phyloP scores from a whole-genome alignment of 2,797 vertebrate genomes.

The Urophycis tenuis region DNA sequence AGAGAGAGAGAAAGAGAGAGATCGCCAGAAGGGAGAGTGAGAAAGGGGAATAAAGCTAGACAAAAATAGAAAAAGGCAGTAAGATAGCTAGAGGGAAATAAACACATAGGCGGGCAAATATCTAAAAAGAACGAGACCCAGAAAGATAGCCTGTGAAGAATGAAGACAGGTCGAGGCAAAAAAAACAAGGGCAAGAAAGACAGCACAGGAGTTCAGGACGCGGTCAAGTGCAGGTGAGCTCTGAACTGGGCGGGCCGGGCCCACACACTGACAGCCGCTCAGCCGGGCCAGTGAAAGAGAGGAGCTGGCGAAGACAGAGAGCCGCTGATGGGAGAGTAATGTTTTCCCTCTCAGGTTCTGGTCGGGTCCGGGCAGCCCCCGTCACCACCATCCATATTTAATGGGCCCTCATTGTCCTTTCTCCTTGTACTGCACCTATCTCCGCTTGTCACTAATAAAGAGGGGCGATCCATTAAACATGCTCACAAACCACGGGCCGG shows the following conservation, averaged over 20 bases:
- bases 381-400: slow-evolving; percentile 62
- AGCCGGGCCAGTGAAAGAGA: not conserved
- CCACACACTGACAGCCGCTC: slow-evolving; percentile 14
- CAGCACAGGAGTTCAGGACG: not conserved
- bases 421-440: slow-evolving; percentile 61
- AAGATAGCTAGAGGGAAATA: not conserved
- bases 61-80: not conserved
- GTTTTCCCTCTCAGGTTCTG: slow-evolving; percentile 47
- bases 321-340: slow-evolving; percentile 36
- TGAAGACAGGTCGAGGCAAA: not conserved
- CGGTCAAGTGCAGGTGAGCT: not conserved
- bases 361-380: slow-evolving; percentile 49
- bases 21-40: not conserved
- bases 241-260: slow-evolving; percentile 15
- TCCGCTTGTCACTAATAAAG: slow-evolving; percentile 57
- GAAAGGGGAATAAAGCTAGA: not conserved
- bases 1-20: not conserved
- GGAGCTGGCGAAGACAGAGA: slow-evolving; percentile 44
- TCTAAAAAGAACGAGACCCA: not conserved
- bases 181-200: not conserved
- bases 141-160: not conserved
- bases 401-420: slow-evolving; percentile 61
- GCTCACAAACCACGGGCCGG: slow-evolving; percentile 37
- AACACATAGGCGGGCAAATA: not conserved
- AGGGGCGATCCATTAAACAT: slow-evolving; percentile 65